Percentiles rank a stretch among this genome's conserved stretches.
Conservation (phyloP, 2,888 invertebrate species). For the Xanthorhoe designata region DNA sequence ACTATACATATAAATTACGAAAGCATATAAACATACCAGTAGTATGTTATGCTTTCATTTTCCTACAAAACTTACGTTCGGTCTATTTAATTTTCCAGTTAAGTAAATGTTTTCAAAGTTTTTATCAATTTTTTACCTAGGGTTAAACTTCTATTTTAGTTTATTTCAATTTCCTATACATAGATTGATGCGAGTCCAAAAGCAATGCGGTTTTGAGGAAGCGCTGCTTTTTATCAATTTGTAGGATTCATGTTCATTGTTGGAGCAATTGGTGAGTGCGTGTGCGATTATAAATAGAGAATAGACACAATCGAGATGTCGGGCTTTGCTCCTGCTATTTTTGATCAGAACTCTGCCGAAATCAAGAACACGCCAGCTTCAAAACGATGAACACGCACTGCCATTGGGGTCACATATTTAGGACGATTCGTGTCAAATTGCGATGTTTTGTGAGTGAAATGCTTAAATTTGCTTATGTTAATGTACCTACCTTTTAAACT, state of each 20-base stretch:
- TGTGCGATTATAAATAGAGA: constrained; percentile 74
- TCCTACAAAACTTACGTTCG: no score
- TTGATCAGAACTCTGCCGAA: constrained; percentile 66
- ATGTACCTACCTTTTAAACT: constrained; percentile 4
- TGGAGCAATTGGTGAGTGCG: constrained; percentile 63
- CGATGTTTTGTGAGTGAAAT: constrained; percentile 49
- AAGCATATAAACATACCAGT: no score
- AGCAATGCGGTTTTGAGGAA: constrained; percentile 54
- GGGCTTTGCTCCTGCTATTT: constrained; percentile 78
- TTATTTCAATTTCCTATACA: constrained; percentile 39
- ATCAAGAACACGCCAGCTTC: constrained; percentile 69
- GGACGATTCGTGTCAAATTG: constrained; percentile 58
- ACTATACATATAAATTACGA: no score
- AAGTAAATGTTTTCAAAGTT: not conserved
- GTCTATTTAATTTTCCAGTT: not conserved
- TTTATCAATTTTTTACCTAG: not conserved
- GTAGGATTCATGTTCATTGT: constrained; percentile 54
- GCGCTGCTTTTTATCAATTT: constrained; percentile 53
- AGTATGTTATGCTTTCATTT: no score
- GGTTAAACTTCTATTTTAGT: constrained; percentile 5
- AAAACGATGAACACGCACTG: constrained; percentile 59
- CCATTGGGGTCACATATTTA: constrained; percentile 63
- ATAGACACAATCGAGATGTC: constrained; percentile 68
- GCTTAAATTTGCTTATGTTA: constrained; percentile 11
- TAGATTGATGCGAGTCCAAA: constrained; percentile 59